Base-by-base conservation (phyloP, 2,888 invertebrate genomes). In the Drosophila parthenogenetica region DNA sequence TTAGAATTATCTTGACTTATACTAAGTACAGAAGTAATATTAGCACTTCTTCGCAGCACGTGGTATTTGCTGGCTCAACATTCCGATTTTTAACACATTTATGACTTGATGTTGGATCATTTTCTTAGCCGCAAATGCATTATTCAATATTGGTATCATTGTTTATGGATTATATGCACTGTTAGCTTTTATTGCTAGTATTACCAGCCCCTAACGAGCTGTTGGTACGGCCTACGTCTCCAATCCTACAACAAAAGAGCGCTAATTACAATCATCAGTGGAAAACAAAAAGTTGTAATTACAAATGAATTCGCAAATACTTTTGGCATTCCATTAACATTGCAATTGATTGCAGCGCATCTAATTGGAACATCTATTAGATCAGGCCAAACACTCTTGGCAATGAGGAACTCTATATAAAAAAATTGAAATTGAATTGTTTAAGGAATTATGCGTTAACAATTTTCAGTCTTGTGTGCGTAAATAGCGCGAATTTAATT, bases 121-220 rank as follows among this genome's bases (percentile, higher is more conserved):
- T 64, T 45, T 43, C 43, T 48, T 43, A 45, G 25, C 45, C 22
- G 25, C 16, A 60, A 72, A 85, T 87, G 82, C 83, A 87, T 82
- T 82, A 82, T 82, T 82, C 80, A 87, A 82, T 82, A 69, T 29
- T 29, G 5, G 29, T 68, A 67, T 59, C 57, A 67, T 69, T 54
- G 55, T 69, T 68, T 62, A 74, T 46, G 45, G 32, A 32, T 71
- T 71, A 50, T 71, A 71, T 71, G 82, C 84, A 84, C 73, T 74
- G 84, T 58, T 86, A 83, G 62, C 43, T 69, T 69, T 57, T 72
- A 48, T 61, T 37, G 45, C 72, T 58, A 39, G 46, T 46, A 57
- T 45, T 57, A 13, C 17, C 5, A 32, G 40, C 43, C 32, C 39
- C 58, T 49, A 46, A 17, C 32, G 8, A 25, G 7, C 55, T 49